A percentile compares a stretch with the other conserved stretches of the same genome.
Conservation (phyloP, 2,113 vertebrate genomes). For the Caloenas nicobarica region DNA sequence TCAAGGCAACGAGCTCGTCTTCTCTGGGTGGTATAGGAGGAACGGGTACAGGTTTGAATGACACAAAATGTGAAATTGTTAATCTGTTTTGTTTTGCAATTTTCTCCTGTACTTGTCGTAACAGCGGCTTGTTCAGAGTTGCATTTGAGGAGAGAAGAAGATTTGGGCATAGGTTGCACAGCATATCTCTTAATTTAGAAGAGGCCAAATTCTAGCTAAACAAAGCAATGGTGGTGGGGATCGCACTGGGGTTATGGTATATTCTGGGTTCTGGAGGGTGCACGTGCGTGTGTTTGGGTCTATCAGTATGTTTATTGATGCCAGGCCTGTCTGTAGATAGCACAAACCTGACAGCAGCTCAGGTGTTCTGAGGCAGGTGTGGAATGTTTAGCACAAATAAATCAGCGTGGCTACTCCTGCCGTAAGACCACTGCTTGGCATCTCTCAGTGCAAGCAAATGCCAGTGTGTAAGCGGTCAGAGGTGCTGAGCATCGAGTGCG, state of each 20-base stretch:
- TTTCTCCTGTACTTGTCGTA: background rate
- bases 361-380: background rate
- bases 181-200: background rate
- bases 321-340: background rate
- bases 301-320: background rate
- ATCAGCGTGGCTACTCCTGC: background rate
- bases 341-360: background rate
- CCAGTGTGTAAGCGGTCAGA: background rate
- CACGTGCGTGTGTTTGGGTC: fast-evolving
- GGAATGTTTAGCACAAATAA: background rate
- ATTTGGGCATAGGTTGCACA: background rate
- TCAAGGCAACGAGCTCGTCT: background rate
- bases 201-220: background rate
- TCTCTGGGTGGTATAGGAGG: background rate
- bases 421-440: too few species aligned
- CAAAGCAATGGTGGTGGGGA: fast-evolving
- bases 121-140: background rate
- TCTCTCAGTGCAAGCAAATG: background rate
- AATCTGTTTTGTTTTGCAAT: background rate
- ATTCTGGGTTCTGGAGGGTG: background rate
- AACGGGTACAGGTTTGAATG: background rate
- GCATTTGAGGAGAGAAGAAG: background rate
- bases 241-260: background rate
- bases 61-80: background rate
- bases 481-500: fast-evolving